Percentiles rank a stretch among this genome's conserved stretches.
Evolutionary conservation across 2,113 vertebrate species (phyloP).

Genomic region (Melanotaenia duboulayi): DNA sequence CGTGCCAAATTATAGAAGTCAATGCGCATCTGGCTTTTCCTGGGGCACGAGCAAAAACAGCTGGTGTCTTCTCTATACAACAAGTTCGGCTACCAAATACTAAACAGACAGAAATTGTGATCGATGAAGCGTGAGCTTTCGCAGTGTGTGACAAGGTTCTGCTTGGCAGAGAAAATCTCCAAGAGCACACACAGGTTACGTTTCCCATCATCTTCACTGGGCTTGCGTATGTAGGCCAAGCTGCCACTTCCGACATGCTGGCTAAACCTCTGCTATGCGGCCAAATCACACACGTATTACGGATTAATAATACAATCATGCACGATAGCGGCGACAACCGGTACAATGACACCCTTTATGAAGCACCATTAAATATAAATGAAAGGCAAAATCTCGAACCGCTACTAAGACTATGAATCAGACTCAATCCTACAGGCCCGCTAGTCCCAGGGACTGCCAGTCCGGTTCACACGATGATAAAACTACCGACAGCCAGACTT

Average conservation of each 20-base stretch:
- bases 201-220: slow-evolving; percentile 57
- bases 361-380: neutral
- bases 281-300: neutral
- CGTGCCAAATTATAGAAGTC: neutral
- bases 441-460: slow-evolving; percentile 28
- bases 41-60: slow-evolving; percentile 18
- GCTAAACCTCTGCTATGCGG: slow-evolving; percentile 11
- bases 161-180: slow-evolving; percentile 7
- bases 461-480: slow-evolving; percentile 3
- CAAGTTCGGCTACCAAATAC: neutral
- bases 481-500: neutral
- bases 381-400: slow-evolving; percentile 4
- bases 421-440: slow-evolving; percentile 54
- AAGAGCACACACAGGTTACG: slow-evolving; percentile 21
- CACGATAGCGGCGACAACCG: too few relatives aligned
- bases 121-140: slow-evolving; percentile 20
- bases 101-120: neutral
- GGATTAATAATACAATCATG: accelerated
- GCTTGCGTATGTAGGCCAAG: slow-evolving; percentile 62
- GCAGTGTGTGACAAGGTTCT: slow-evolving; percentile 28
- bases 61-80: slow-evolving; percentile 11
- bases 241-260: slow-evolving; percentile 53
- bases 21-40: slow-evolving; percentile 30
- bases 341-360: neutral
- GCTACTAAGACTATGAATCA: slow-evolving; percentile 25